Conservation (phyloP, 2,888 invertebrate genomes). For the Leptinotarsa juncta region DNA sequence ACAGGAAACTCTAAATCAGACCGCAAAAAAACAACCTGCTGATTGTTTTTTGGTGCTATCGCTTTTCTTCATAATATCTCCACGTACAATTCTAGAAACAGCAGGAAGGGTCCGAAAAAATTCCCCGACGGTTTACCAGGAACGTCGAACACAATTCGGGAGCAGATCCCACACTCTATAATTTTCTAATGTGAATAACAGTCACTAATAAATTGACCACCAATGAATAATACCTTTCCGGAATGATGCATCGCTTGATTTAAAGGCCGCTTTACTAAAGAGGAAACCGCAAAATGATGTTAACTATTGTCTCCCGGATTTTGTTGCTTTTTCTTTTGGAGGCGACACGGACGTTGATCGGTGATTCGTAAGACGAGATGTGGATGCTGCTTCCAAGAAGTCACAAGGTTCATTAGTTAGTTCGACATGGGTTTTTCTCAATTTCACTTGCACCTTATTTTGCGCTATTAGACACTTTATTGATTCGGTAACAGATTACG, state of each 20-base stretch:
- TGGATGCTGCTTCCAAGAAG: not conserved
- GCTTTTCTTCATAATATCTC: not conserved
- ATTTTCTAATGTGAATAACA: not conserved
- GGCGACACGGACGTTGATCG: not conserved
- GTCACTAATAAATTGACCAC: not conserved
- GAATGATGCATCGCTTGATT: constrained; percentile 2
- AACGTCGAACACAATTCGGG: not conserved
- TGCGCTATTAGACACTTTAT: too few relatives aligned
- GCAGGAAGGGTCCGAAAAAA: constrained; percentile 4
- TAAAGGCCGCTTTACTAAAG: constrained; percentile 4
- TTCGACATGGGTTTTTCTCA: not conserved
- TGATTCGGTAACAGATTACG: not conserved
- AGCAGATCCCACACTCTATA: not conserved
- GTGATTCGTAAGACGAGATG: constrained; percentile 1
- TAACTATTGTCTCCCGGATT: constrained; percentile 17
- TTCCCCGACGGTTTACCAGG: constrained; percentile 9
- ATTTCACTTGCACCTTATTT: not conserved
- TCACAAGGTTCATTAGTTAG: not conserved
- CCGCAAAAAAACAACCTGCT: not conserved
- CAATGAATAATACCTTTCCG: not conserved
- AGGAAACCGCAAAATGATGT: constrained; percentile 22
- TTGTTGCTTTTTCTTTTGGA: not conserved
- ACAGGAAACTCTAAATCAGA: not conserved
- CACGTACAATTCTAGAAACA: constrained; percentile 1
- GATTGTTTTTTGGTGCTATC: not conserved